phyloP scores from a whole-genome alignment of 2,113 vertebrate genomes.

The Tyrannus savana region DNA sequence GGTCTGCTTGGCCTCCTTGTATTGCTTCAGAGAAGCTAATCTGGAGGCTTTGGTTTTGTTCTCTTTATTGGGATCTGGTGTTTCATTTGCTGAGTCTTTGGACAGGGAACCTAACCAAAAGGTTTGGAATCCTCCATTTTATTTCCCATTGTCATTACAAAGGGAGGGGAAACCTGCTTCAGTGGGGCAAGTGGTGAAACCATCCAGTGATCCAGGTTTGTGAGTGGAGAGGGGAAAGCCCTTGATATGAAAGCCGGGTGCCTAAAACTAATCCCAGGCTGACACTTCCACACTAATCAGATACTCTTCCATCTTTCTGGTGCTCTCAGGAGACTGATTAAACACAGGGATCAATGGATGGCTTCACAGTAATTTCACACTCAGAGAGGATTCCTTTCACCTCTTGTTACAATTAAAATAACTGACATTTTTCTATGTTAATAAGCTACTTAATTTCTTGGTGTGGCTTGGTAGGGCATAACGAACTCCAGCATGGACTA shows the following conservation, averaged over 20 bases:
- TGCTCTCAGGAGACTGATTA: slow-evolving; percentile 42
- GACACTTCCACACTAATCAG: neutral
- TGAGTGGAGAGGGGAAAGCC: neutral
- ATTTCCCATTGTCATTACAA: neutral
- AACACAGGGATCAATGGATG: slow-evolving; percentile 11
- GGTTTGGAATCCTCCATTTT: neutral
- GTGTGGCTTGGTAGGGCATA: neutral
- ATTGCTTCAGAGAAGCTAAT: neutral
- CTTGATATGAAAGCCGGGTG: accelerated
- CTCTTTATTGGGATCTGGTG: neutral
- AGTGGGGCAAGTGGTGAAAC: neutral
- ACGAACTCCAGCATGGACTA: neutral
- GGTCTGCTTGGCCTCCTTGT: neutral
- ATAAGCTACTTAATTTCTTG: slow-evolving; percentile 36
- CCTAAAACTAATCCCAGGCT: neutral
- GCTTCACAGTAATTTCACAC: slow-evolving; percentile 42
- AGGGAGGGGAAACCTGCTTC: neutral
- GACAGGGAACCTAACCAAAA: neutral
- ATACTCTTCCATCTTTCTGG: neutral
- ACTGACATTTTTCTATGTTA: slow-evolving; percentile 50
- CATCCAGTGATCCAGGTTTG: neutral
- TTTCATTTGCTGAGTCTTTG: neutral
- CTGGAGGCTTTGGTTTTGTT: neutral
- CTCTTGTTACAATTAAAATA: slow-evolving; percentile 29
- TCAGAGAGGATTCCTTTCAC: slow-evolving; percentile 4